Percentiles rank a stretch among this genome's conserved stretches.
Conservation (phyloP, 2,797 vertebrate species). For the Chelon auratus region DNA sequence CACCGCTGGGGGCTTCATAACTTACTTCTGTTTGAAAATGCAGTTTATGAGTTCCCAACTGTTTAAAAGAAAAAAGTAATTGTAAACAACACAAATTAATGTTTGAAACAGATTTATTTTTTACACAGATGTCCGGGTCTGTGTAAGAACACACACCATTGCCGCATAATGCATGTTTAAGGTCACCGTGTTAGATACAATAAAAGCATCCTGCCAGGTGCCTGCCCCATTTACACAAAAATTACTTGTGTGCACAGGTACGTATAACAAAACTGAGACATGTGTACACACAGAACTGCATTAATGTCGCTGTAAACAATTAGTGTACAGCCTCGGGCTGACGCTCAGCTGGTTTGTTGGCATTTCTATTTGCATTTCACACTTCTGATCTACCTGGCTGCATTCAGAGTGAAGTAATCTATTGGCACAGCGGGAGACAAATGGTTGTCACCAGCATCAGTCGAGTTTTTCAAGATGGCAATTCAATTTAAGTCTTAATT, state of each 20-base stretch:
- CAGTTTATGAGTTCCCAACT: slow-evolving; percentile 28
- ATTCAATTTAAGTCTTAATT: neutral
- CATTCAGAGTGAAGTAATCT: slow-evolving; percentile 40
- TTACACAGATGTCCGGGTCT: neutral
- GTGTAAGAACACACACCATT: neutral
- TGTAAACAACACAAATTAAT: neutral
- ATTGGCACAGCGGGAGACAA: slow-evolving; percentile 43
- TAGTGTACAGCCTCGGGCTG: slow-evolving; percentile 26
- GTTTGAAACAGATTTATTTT: neutral
- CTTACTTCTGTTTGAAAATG: slow-evolving; percentile 15
- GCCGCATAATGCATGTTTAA: neutral
- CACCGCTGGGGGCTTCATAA: neutral
- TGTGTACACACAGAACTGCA: slow-evolving; percentile 3
- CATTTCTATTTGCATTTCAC: slow-evolving; percentile 41
- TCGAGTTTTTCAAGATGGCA: neutral
- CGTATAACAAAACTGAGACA: slow-evolving; percentile 2
- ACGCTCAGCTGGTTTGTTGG: slow-evolving; percentile 4
- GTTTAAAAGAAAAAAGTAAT: neutral
- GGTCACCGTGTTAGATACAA: slow-evolving; percentile 13
- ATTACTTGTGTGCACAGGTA: slow-evolving; percentile 23
- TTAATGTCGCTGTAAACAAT: slow-evolving; percentile 23
- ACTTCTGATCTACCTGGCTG: slow-evolving; percentile 20
- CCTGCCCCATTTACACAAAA: slow-evolving; percentile 14
- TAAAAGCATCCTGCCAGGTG: slow-evolving; percentile 17
- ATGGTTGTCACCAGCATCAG: slow-evolving; percentile 20